Evolutionary conservation across 2,797 vertebrate species (phyloP), one percentile per base, ranked within the genome.

Genomic region (Gymnodraco acuticeps): DNA sequence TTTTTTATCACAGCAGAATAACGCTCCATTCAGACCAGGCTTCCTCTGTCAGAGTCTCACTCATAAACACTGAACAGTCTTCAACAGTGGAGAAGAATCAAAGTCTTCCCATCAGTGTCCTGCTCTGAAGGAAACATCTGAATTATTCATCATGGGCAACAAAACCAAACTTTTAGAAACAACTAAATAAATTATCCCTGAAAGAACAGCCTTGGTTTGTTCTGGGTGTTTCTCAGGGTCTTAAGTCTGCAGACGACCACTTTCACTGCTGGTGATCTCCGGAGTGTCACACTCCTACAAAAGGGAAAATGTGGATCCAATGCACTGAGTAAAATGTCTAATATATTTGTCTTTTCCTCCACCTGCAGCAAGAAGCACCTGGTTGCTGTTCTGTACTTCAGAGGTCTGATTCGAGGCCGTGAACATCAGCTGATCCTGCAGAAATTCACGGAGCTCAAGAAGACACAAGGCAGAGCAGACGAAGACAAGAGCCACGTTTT

Each of bases 301-400:
- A 38, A 38, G 33, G 33, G 33, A 9, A 38, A 5, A 15, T 11
- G 9, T 19, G 11, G 11, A 50, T 51, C 19, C 14, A 12, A 19
- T 3, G 13, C 8, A 31, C 10, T 10, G n/a, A 38, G 33, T 38
- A 9, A 8, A 38, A 9, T 38, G 8, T 38, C 33, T 47, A 47
- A 50, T 19, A 4, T 20, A 10, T 20, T n/a, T 17, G 15, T 23
- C 9, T 41, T 10, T 17, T 69, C 47, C 7, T 78, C 58, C 41
- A 3, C 78, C 77, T 81, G 20, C 88, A 96, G 95, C 46, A 88
- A 61, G 82, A 92, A 81, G 51, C 95, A 96, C 77, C 88, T 96
- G 55, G 78, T 83, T 0, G 94, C 94, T 0, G 82, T 96, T 16
- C 86, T 96, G 59, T 88, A 87, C 69, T 95, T 95, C 85, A 82